Evolutionary conservation across 2,113 vertebrate species (phyloP), one percentile per base, ranked within the genome.

Genomic region (Vulpes ferrilata): DNA sequence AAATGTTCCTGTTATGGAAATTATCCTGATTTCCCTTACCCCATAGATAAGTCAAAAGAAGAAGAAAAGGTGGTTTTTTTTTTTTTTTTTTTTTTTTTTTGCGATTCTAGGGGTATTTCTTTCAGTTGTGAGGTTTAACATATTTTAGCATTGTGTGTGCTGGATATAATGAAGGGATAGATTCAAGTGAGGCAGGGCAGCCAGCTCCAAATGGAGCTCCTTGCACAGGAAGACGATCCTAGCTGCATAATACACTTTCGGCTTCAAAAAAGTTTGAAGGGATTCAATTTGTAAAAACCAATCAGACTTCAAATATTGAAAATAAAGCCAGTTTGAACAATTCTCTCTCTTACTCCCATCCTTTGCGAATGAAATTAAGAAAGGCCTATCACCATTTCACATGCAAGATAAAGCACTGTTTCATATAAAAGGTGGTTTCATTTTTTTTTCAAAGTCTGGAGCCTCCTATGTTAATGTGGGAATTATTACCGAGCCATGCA

Each of bases 211-310:
- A 81, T 4, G 67, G 48, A 84, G 55, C 51, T 65, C 48, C 91
- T 19, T 3, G 60, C 57, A 9, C 38, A 59, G 27, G 60, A 59
- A 93, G 85, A 91, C n/a, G 48, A 32, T 69, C 87, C 92, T 80
- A 19, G 71, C 57, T 90, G 90, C 89, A 88, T 71, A 95, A 88
- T 27, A 81, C 25, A 73, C 60, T 76, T 82, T 84, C 22, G 2
- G 62, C 90, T 96, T 96, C 90, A 82, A 90, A 95, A 88, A 95
- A 30, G 80, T 57, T 82, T 43, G 65, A 94, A 95, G 90, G 79
- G 79, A 97, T 96, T 97, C 97, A 81, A 95, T 95, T 96, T 97
- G 84, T 97, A 95, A 97, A 97, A 97, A 97, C 69, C 65, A 94
- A 95, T 97, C 96, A 74, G 92, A 96, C 95, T 95, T 95, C 97